Base-by-base conservation (phyloP, 2,888 invertebrate species). In the Euclidia mi region DNA sequence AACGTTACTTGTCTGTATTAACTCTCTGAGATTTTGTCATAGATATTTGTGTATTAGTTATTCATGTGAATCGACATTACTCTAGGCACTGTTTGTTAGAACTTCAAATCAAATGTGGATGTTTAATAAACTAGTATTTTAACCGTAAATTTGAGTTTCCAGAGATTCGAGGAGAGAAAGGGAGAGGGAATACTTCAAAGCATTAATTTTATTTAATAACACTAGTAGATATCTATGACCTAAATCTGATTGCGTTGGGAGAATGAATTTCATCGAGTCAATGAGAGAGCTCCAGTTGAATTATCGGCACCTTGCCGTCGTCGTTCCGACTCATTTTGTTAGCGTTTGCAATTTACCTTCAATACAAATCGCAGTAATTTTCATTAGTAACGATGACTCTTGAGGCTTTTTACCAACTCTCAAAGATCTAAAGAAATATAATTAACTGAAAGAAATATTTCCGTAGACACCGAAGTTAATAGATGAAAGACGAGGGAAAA, bases 251-350 rank as follows among this genome's bases (percentile, higher is more conserved):
- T 83, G 76, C 76, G 81, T 74, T 71, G 76, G 67, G 79, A 79
- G 82, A 88, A 83, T 85, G 79, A 83, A 87, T 87, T 86, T 75
- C 73, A 85, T 78, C 60, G 83, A 88, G 83, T 87, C 87, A 86
- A 82, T 79, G 71, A 67, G 73, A 72, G 68, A 78, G 77, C 71
- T 81, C 75, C 71, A 70, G 82, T 78, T 84, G 88, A 90, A 87
- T 88, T 90, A 89, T 89, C 86, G 84, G 81, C 82, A 84, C 87
- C 86, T 84, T 84, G 77, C 81, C 81, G 71, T 75, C 65, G 70
- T 67, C 81, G 82, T 87, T 87, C 84, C 85, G 70, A 79, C 82
- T 89, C 89, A 89, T 89, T n/a, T 90, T 89, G 84, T 70, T 81
- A 76, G 74, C 82, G 84, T 85, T 86, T 82, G 88, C 84, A 86